Base-by-base conservation (phyloP, 1,140 invertebrate species). In the Drosophila ercepeae region DNA sequence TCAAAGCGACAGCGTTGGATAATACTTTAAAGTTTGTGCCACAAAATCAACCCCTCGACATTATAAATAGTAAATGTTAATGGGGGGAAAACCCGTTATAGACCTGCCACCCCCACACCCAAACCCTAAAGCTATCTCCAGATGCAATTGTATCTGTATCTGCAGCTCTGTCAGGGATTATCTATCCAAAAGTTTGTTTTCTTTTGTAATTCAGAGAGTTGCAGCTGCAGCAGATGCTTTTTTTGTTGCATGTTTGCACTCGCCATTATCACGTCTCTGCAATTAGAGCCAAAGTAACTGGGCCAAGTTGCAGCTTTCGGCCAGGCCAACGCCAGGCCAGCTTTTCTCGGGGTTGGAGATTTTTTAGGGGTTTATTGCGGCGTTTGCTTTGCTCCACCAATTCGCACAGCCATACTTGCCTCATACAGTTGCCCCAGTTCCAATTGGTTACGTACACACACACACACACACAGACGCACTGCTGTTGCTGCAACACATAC, bases 311-410 rank as follows among this genome's bases (percentile, higher is more conserved):
- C 71, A 72, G 69, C 68, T 73, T 73, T 65, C 54, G 76, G 64
- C 73, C 57, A 65, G n/a, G n/a, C n/a, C n/a, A n/a, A n/a, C n/a
- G n/a, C n/a, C n/a, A n/a, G n/a, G 63, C 73, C 49, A 67, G 67
- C 50, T 72, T 71, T 78, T 65, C 68, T 64, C 55, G 67, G 72
- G 76, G 48, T 67, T 51, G 59, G 25, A 57, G 60, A 75, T 58
- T 75, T 49, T 65, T 75, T 75, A 75, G 69, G 70, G 70, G 70
- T 74, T 86, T 86, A 88, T 86, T 81, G 78, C 53, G 73, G 76
- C 72, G 63, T 86, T 88, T 86, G 81, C 82, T 86, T 86, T 86
- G 81, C 81, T 84, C 81, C 71, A 73, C 81, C 71, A 72, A 57
- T 84, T 84, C 81, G 78, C 60, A 54, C 60, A 54, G 59, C 57